phyloP scores from a whole-genome alignment of 2,113 vertebrate species.

The Tragelaphus buxtoni region DNA sequence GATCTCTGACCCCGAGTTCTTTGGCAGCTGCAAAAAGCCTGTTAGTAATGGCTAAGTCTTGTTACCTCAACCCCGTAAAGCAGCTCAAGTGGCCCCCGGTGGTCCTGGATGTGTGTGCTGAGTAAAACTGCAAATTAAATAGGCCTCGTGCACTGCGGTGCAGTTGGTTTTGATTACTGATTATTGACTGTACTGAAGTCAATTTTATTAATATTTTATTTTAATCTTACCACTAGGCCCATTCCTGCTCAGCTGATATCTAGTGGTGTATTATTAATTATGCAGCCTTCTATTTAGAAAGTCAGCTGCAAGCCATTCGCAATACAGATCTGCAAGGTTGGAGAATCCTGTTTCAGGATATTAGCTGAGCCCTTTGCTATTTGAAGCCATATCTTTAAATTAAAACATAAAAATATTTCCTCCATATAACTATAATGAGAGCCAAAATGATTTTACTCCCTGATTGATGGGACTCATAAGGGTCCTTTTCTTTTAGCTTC shows the following conservation, averaged over 20 bases:
- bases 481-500: conserved; percentile 43
- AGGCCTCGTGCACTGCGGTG: not conserved
- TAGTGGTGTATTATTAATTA: conserved; percentile 54
- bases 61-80: conserved; percentile 1
- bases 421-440: conserved; percentile 53
- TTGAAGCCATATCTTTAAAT: conserved; percentile 65
- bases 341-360: conserved; percentile 70
- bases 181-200: conserved; percentile 59
- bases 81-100: not conserved
- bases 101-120: not conserved
- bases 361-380: conserved; percentile 63
- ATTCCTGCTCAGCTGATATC: conserved; percentile 49
- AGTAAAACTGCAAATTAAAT: conserved; percentile 24
- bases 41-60: conserved; percentile 74
- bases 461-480: conserved; percentile 64
- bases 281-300: conserved; percentile 42
- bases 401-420: conserved; percentile 66
- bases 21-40: conserved; percentile 86
- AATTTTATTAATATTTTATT: conserved; percentile 77
- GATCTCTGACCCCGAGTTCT: conserved; percentile 88
- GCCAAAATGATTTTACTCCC: conserved; percentile 34
- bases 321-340: conserved; percentile 57
- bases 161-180: conserved; percentile 60
- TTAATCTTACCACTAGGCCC: conserved; percentile 59
- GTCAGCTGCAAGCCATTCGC: conserved; percentile 60